Percentiles rank a stretch among this genome's conserved stretches.
Conservation (phyloP, 2,797 vertebrate genomes). For the Argyrosomus regius region DNA sequence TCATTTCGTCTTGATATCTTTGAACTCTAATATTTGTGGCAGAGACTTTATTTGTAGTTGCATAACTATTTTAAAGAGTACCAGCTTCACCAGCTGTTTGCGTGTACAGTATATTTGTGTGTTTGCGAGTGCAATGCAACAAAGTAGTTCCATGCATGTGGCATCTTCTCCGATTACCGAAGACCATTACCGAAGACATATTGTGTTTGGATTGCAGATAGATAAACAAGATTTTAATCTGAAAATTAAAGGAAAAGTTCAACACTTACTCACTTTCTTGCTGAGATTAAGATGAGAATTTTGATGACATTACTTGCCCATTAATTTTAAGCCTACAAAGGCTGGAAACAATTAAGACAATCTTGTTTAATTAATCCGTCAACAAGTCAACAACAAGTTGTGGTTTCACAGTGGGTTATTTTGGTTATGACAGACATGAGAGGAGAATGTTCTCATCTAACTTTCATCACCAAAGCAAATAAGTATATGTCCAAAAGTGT, state of each 20-base stretch:
- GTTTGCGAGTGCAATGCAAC: not conserved
- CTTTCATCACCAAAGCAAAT: not conserved
- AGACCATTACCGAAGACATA: not conserved
- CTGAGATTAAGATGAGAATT: not conserved
- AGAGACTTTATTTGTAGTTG: constrained; percentile 2
- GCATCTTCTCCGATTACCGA: not conserved
- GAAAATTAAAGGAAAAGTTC: not conserved
- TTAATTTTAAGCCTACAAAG: not conserved
- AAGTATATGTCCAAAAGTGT: not conserved
- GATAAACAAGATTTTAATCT: not conserved
- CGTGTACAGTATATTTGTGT: not conserved
- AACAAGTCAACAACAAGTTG: not conserved
- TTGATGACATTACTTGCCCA: not conserved
- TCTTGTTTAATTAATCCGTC: too few species aligned
- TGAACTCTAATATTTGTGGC: not conserved
- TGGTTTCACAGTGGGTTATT: not conserved
- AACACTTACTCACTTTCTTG: not conserved
- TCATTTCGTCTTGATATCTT: constrained; percentile 6
- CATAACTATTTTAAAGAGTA: not conserved
- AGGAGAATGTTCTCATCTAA: not conserved
- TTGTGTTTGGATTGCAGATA: constrained; percentile 4
- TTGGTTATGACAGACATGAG: not conserved
- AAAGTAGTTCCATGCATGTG: not conserved
- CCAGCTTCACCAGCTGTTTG: not conserved
- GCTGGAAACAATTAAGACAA: not conserved